Percentiles rank a stretch among this genome's conserved stretches.
phyloP scores from a whole-genome alignment of 2,113 vertebrate species.

The Gopherus flavomarginatus region DNA sequence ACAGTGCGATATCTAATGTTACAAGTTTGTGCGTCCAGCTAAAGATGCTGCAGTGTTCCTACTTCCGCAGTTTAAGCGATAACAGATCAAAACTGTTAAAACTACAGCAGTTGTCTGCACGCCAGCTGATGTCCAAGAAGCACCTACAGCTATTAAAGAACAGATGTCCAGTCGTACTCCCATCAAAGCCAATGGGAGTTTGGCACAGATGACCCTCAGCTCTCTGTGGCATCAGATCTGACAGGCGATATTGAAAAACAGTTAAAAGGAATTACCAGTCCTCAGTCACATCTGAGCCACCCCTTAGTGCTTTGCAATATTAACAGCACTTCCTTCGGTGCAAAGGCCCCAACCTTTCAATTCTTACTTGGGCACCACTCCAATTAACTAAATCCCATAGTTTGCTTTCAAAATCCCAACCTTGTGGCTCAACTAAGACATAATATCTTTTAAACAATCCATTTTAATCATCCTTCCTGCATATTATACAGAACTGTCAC shows the following conservation, averaged over 20 bases:
- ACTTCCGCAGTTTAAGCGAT: too few species aligned
- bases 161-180: background rate
- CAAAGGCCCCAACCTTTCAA: background rate
- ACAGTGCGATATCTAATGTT: too few species aligned
- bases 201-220: background rate
- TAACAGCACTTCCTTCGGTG: background rate
- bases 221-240: background rate
- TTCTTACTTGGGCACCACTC: slow-evolving; percentile 33
- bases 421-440: slow-evolving; percentile 24
- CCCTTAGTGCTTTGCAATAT: slow-evolving; percentile 13
- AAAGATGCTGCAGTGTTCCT: too few species aligned
- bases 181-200: background rate
- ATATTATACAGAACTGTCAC: slow-evolving; percentile 1
- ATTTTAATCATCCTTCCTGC: slow-evolving; percentile 43
- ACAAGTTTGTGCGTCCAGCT: too few species aligned
- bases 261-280: background rate
- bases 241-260: background rate
- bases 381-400: slow-evolving; percentile 2
- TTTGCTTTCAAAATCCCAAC: slow-evolving; percentile 20
- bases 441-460: slow-evolving; percentile 44
- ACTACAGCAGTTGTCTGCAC: too few species aligned
- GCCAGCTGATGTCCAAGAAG: background rate
- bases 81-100: too few species aligned
- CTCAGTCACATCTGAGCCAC: background rate
- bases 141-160: background rate